Evolutionary conservation across 2,113 vertebrate genomes (phyloP).

Genomic region (Cololabis saira): DNA sequence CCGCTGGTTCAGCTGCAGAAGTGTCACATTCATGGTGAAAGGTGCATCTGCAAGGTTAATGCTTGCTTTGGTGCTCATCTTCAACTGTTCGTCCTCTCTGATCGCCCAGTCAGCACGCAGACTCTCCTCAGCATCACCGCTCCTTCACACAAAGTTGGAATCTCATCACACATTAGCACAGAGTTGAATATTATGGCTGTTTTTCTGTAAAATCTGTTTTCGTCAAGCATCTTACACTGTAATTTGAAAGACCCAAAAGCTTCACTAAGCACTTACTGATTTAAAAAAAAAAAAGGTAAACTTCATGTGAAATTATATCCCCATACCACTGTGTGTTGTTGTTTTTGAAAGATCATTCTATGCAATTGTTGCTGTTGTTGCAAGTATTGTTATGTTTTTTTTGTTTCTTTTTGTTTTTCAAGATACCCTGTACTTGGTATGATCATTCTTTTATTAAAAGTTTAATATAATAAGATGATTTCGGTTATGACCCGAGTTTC

Average conservation of each 20-base stretch:
- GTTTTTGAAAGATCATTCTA: conserved; percentile 75
- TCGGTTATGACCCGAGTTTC: conserved; percentile 1
- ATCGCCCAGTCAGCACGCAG: not conserved
- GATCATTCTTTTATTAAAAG: conserved; percentile 82
- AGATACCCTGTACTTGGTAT: conserved; percentile 73
- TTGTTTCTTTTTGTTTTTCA: conserved; percentile 52
- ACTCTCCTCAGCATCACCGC: conserved; percentile 10
- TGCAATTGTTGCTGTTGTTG: conserved; percentile 76
- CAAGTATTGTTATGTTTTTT: conserved; percentile 69
- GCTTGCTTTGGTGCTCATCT: not conserved
- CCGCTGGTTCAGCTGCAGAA: conserved; percentile 17
- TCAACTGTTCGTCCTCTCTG: no score
- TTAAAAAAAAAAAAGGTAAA: conserved; percentile 4
- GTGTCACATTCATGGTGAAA: conserved; percentile 9
- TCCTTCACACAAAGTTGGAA: not conserved
- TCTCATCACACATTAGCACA: conserved; percentile 14
- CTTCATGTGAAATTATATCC: conserved; percentile 55
- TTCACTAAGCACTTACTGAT: conserved; percentile 65
- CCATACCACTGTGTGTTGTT: conserved; percentile 52
- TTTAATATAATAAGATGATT: conserved; percentile 53
- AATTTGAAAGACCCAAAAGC: conserved; percentile 41
- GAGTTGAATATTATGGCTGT: conserved; percentile 21
- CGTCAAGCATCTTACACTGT: conserved; percentile 39
- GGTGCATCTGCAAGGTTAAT: conserved; percentile 3
- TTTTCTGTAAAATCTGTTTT: conserved; percentile 19